Base-by-base conservation (phyloP, 2,797 vertebrate genomes). In the Rhinogobio ventralis region DNA sequence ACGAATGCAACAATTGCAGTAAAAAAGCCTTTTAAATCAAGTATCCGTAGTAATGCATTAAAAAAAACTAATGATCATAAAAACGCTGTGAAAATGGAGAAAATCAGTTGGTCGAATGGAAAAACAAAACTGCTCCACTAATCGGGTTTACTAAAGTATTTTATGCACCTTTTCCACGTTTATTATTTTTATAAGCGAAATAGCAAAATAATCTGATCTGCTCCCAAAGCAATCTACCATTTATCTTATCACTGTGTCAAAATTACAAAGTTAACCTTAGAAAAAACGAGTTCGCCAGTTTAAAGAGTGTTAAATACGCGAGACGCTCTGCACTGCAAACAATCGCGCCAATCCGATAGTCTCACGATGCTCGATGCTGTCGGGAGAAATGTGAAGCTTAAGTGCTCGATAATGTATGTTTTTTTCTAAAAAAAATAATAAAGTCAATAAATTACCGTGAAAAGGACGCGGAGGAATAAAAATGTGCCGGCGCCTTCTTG, bases 401-500 rank as follows among this genome's bases (percentile, higher is more conserved):
- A 36, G 6, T 36, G 0, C 7, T 33, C 25, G 10, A 77, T 57
- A 28, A 60, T 13, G 25, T 36, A 60, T 15, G 36, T 49, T n/a
- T 9, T 6, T 1, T 10, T 7, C 20, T 46, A 6, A 30, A 83
- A 0, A 57, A 55, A 42, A 42, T 8, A 62, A 55, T 7, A 42
- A 53, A 53, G 8, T 14, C 25, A 19, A 0, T 28, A 11, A 45
- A 45, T 20, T 20, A 30, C 13, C 51, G 8, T 5, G 2, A 4
- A 30, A 42, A 36, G n/a, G 8, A 60, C 51, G 14, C 4, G 25
- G 25, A 7, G 13, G 9, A 49, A 62, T 60, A 68, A 20, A 84
- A 57, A 88, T 45, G 69, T 87, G 60, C 85, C 90, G 82, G 86
- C 84, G 84, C 71, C 88, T 92, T 83, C 49, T 90, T 90, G 91